These are phyloP conservation scores for Ariolimax columbianus DNA, from an alignment of 2,888 invertebrate species.

Conservation along the genomic window DNA sequence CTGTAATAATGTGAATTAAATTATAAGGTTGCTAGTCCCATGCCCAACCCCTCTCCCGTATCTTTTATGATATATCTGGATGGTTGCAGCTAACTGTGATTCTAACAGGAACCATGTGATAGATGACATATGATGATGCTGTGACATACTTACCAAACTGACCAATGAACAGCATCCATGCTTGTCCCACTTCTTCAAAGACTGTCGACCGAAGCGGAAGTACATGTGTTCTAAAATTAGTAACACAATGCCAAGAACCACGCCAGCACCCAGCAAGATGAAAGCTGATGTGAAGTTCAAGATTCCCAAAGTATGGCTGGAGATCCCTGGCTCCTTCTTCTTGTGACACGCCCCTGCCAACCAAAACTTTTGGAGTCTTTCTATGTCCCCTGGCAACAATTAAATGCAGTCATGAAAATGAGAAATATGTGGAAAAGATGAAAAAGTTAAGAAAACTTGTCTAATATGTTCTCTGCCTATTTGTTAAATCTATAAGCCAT, in stretches of 20 bases:
- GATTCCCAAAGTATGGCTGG: slow-evolving; percentile 80
- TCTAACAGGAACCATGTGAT: no score
- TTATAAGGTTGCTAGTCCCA: no score
- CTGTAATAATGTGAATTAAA: no score
- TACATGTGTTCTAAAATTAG: slow-evolving; percentile 95
- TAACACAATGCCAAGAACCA: slow-evolving; percentile 91
- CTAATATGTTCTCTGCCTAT: no score
- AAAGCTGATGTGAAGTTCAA: slow-evolving; percentile 97
- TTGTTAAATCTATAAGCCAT: no score
- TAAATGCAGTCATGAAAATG: neutral
- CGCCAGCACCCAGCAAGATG: slow-evolving; percentile 94
- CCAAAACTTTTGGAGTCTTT: slow-evolving; percentile 93
- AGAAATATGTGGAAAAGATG: no score
- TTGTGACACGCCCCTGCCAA: slow-evolving; percentile 95
- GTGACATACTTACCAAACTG: slow-evolving; percentile 86
- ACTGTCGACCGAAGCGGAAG: slow-evolving; percentile 86
- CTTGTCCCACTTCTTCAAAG: slow-evolving; percentile 82
- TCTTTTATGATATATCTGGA: no score
- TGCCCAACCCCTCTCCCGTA: no score
- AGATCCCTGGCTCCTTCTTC: slow-evolving; percentile 89
- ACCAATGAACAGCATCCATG: slow-evolving; percentile 96
- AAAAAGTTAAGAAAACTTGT: no score
- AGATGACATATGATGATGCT: no score
- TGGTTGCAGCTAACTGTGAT: no score
- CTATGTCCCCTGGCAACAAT: slow-evolving; percentile 87